phyloP scores from a whole-genome alignment of 1,140 invertebrate genomes.

The Caerostris extrusa region DNA sequence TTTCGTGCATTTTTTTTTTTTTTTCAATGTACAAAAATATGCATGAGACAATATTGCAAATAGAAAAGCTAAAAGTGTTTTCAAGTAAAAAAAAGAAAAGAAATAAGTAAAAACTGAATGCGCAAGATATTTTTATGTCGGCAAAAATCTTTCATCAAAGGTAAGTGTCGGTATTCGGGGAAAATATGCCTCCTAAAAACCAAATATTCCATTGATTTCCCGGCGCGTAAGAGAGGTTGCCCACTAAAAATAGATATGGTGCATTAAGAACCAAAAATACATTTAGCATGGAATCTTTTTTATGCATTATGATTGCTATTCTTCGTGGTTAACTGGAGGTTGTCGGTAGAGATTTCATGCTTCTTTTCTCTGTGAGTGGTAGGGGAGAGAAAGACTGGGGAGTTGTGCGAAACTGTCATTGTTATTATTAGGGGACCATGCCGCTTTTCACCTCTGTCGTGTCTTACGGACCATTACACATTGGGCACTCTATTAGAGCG shows the following conservation, averaged over 20 bases:
- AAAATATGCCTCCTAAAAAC: background rate
- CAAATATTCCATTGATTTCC: constrained; percentile 17
- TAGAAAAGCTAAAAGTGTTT: too few species aligned
- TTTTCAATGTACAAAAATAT: too few species aligned
- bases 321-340: constrained; percentile 47
- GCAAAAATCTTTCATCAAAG: constrained; percentile 6
- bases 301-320: constrained; percentile 44
- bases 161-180: background rate
- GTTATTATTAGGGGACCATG: constrained; percentile 51
- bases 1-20: too few species aligned
- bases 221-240: background rate
- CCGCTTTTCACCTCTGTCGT: constrained; percentile 16
- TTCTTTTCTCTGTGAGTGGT: constrained; percentile 53
- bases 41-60: too few species aligned
- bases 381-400: background rate
- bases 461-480: constrained; percentile 63
- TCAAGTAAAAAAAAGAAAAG: too few species aligned
- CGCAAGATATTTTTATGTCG: background rate
- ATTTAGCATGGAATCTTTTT: constrained; percentile 3
- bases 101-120: background rate
- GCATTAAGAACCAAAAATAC: constrained; percentile 12
- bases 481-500: background rate
- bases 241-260: constrained; percentile 32
- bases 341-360: constrained; percentile 61
- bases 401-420: constrained; percentile 51